Percentiles rank a stretch among this genome's conserved stretches.
Evolutionary conservation across 2,797 vertebrate genomes (phyloP).

Genomic region (Sebastes oblongus): DNA sequence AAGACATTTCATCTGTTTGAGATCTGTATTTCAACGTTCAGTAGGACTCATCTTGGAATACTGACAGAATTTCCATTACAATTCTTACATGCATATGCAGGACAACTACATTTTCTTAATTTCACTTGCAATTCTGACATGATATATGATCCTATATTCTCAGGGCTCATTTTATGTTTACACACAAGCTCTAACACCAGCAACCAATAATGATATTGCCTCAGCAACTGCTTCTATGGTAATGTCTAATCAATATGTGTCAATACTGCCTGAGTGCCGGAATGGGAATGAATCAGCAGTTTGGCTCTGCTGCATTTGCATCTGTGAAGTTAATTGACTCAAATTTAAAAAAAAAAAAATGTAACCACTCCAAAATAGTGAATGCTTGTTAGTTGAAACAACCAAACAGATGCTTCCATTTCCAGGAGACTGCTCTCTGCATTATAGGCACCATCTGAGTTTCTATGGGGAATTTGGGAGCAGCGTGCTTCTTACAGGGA

Average conservation of each 20-base stretch:
- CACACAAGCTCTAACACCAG: background rate
- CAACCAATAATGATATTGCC: conserved; percentile 29
- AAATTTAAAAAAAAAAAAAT: conserved; percentile 47
- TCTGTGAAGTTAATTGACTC: conserved; percentile 43
- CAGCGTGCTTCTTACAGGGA: background rate
- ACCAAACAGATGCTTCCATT: conserved; percentile 10
- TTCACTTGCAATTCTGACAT: background rate
- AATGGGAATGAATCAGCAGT: conserved; percentile 54
- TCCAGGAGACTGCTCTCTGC: background rate
- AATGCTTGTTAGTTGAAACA: conserved; percentile 6
- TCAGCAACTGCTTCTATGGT: conserved; percentile 10
- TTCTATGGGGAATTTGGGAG: conserved; percentile 6
- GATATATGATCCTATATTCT: background rate
- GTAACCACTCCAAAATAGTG: conserved; percentile 6
- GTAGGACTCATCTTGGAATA: no score
- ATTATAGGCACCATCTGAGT: background rate
- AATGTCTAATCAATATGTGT: conserved; percentile 57
- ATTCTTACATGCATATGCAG: background rate
- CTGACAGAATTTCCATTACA: no score
- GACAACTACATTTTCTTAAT: no score
- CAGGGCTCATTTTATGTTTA: background rate
- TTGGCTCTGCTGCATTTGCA: conserved; percentile 51
- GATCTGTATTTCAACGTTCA: no score
- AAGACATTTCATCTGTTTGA: no score
- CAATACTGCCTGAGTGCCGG: conserved; percentile 45